A percentile compares a stretch with the other conserved stretches of the same genome.
These are phyloP conservation scores for Ochotona princeps DNA, from an alignment of 2,113 vertebrate species.

Conservation along the genomic window DNA sequence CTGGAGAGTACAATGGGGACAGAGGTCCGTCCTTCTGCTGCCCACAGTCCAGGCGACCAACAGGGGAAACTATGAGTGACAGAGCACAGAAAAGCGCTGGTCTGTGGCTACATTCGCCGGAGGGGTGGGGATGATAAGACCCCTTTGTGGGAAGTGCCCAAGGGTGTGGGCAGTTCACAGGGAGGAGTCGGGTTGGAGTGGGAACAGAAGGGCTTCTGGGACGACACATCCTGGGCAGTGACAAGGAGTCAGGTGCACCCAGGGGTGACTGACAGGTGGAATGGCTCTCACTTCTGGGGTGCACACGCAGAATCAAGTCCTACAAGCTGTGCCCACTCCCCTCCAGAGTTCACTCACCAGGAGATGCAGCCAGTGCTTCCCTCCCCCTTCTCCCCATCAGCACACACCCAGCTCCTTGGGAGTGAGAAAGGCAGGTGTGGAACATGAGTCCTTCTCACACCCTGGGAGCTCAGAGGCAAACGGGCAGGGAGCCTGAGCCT, in stretches of 20 bases:
- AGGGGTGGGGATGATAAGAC: background rate
- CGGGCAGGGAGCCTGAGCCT: background rate
- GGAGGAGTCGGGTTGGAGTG: background rate
- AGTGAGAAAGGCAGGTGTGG: background rate
- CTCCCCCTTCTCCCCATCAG: no score
- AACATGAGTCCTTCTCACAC: background rate
- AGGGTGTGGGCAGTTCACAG: background rate
- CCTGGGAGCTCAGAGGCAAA: background rate
- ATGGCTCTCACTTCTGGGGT: no score
- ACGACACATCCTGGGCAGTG: background rate
- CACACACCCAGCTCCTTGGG: background rate
- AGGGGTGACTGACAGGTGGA: no score
- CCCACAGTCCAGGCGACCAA: background rate
- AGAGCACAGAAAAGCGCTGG: background rate
- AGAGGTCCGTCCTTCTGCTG: background rate
- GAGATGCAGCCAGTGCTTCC: background rate
- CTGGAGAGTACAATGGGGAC: background rate
- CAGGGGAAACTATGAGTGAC: background rate
- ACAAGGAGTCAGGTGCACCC: background rate
- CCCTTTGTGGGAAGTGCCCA: background rate
- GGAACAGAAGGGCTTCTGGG: accelerated
- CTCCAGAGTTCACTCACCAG: background rate
- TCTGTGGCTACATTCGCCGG: background rate
- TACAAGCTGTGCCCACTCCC: background rate
- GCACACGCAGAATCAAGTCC: background rate